Evolutionary conservation across 2,888 invertebrate species (phyloP), one percentile per base, ranked within the genome.

Genomic region (Escarpia spicata): DNA sequence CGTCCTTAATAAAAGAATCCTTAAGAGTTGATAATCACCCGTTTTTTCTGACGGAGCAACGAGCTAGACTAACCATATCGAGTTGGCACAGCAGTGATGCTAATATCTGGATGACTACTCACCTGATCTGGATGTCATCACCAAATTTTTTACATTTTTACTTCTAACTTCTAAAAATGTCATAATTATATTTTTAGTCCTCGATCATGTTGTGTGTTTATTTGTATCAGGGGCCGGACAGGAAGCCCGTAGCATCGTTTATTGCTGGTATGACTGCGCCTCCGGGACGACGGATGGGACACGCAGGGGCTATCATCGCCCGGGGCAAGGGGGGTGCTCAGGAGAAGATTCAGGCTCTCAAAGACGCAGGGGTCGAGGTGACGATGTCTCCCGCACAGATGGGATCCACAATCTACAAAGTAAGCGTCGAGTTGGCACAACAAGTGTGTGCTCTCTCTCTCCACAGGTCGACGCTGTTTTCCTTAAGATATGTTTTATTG

Each of bases 231-330:
- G 97, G 97, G 75, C 95, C 97, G 92, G 98, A 98, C 96, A 98
- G 98, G 90, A 99, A 99, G 96, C 99, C 99, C 91, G 99, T 99
- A 89, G 99, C 99, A 3, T 98, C 99, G 10, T 99, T 99, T 97
- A 99, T 99, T 97, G 99, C 99, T 95, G 99, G 99, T 93, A 97
- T 99, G 93, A 99, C 99, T 19, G 99, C 99, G 26, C 99, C 99
- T 37, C 99, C 99, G 91, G 99, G 99, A 92, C 97, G 99, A 95
- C 97, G 99, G 96, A 99, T 99, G 99, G 99, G 99, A 91, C 99
- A 99, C 96, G 99, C 99, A 93, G 99, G 99, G 94, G 99, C 99
- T 94, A 99, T 99, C 95, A 99, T 99, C 96, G 98, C 99, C 0
- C 99, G 99, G 31, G 99, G 99, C 92, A 99, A 99, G 96, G 99